These are phyloP conservation scores for Unio pictorum DNA, from an alignment of 2,888 invertebrate genomes.

Conservation along the genomic window DNA sequence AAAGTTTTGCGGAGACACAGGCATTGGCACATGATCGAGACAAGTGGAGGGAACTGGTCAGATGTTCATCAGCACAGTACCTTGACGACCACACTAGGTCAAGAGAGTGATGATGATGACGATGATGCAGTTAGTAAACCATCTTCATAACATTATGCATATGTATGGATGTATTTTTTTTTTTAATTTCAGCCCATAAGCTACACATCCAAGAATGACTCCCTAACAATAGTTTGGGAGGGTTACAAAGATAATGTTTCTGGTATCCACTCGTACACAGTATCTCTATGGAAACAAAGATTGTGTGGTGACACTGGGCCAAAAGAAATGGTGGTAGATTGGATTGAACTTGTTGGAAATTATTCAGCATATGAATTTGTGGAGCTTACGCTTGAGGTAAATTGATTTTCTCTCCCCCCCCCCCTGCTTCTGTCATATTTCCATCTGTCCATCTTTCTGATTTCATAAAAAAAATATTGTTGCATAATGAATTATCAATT, in stretches of 20 bases:
- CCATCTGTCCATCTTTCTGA: too few species aligned
- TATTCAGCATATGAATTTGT: conserved; percentile 25
- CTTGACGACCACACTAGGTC: too few species aligned
- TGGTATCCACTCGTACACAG: conserved; percentile 17
- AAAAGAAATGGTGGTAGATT: conserved; percentile 9
- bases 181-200: conserved; percentile 23
- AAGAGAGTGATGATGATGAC: too few species aligned
- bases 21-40: too few species aligned
- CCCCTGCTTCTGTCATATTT: too few species aligned
- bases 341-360: conserved; percentile 16
- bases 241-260: conserved; percentile 34
- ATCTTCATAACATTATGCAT: too few species aligned
- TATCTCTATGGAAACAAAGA: conserved; percentile 23
- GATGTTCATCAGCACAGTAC: too few species aligned
- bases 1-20: too few species aligned
- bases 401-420: background rate
- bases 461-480: too few species aligned
- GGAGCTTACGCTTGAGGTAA: conserved; percentile 21
- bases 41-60: too few species aligned
- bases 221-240: conserved; percentile 26
- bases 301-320: conserved; percentile 11
- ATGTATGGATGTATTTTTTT: background rate
- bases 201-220: conserved; percentile 16
- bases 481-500: too few species aligned
- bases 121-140: too few species aligned